These are phyloP conservation scores for Chrysina gloriosa DNA, from an alignment of 2,888 invertebrate species.

Conservation along the genomic window DNA sequence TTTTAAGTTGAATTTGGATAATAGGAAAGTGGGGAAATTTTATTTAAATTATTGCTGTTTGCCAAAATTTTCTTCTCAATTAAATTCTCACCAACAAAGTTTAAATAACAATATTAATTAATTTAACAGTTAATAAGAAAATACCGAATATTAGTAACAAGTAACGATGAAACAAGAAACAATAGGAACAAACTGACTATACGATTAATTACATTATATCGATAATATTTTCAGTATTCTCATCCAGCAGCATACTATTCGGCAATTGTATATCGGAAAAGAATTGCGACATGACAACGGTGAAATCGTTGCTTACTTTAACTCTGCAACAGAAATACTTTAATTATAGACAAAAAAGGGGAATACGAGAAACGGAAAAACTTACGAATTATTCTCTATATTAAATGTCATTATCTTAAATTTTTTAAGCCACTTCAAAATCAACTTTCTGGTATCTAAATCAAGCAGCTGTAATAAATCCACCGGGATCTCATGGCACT, in stretches of 20 bases:
- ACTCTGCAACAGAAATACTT: background rate
- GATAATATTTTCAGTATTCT: background rate
- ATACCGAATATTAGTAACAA: background rate
- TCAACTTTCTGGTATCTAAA: background rate
- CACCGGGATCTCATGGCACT: background rate
- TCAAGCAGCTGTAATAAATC: background rate
- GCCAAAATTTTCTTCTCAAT: conserved; percentile 1
- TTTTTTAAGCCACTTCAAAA: background rate
- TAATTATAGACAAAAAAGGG: background rate
- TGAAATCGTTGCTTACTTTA: background rate
- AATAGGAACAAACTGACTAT: background rate
- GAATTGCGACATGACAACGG: background rate
- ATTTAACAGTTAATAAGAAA: no score
- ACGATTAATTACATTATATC: background rate
- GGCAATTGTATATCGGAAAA: background rate
- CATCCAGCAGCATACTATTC: background rate
- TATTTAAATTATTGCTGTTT: background rate
- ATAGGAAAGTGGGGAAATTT: no score
- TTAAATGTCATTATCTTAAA: background rate
- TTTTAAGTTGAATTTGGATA: no score
- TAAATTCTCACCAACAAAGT: no score
- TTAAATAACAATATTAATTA: no score
- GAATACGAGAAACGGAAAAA: background rate
- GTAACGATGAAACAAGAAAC: background rate
- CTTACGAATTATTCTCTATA: background rate